These are phyloP conservation scores for Emydoidea blandingii DNA, from an alignment of 2,797 vertebrate genomes.

Conservation along the genomic window DNA sequence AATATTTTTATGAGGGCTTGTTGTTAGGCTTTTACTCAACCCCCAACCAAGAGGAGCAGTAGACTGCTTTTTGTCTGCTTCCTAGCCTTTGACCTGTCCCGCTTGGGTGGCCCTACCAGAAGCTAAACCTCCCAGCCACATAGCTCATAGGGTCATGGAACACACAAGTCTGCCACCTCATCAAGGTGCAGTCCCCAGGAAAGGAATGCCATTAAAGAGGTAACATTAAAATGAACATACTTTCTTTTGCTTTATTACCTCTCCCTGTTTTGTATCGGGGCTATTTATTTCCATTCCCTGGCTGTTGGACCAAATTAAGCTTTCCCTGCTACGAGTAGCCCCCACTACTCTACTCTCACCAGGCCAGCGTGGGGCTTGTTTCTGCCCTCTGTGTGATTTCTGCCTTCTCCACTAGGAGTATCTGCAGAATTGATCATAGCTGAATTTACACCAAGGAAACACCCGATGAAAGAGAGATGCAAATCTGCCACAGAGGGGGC, in stretches of 20 bases:
- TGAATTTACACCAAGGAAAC: slow-evolving; percentile 46
- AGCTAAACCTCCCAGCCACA: not conserved
- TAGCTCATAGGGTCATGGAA: not conserved
- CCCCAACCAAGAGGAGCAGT: not conserved
- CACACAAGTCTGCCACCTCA: not conserved
- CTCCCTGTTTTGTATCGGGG: slow-evolving; percentile 25
- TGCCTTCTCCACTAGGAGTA: not conserved
- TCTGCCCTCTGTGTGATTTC: not conserved
- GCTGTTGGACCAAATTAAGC: not conserved
- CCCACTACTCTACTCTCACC: accelerated
- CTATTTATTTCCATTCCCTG: slow-evolving; percentile 29
- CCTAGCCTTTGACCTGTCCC: not conserved
- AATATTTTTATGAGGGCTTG: not conserved
- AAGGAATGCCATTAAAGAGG: not conserved
- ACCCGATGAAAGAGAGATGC: slow-evolving; percentile 29
- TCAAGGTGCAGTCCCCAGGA: not conserved
- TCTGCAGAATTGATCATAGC: not conserved
- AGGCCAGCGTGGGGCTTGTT: not conserved
- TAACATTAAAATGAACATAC: not conserved
- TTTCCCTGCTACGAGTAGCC: not conserved
- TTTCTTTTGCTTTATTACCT: slow-evolving; percentile 19
- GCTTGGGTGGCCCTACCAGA: not conserved
- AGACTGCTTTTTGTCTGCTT: not conserved
- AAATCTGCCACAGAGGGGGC: slow-evolving; percentile 28
- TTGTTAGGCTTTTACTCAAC: no score